Percentiles rank a stretch among this genome's conserved stretches.
Conservation (phyloP, 2,888 invertebrate genomes). For the Crioceris asparagi region DNA sequence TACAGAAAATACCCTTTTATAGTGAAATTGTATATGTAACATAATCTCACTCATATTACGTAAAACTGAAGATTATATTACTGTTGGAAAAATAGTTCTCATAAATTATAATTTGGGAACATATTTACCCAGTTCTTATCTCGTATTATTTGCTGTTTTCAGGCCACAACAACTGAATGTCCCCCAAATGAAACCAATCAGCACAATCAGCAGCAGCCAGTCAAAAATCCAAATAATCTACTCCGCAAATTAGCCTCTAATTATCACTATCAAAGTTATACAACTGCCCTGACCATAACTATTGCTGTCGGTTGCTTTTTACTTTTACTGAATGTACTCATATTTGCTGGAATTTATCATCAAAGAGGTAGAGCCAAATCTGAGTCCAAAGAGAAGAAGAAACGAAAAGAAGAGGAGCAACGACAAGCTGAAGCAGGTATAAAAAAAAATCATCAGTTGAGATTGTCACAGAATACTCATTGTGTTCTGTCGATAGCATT, state of each 20-base stretch:
- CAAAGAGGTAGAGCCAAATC: slow-evolving; percentile 58
- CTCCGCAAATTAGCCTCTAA: slow-evolving; percentile 67
- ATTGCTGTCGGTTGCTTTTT: slow-evolving; percentile 79
- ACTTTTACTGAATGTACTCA: slow-evolving; percentile 68
- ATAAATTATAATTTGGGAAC: too few relatives aligned
- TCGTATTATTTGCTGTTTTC: slow-evolving; percentile 4
- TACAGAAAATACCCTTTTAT: too few relatives aligned
- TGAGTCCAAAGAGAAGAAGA: slow-evolving; percentile 50
- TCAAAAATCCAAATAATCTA: slow-evolving; percentile 46
- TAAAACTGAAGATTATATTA: too few relatives aligned
- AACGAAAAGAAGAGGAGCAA: slow-evolving; percentile 59
- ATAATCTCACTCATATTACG: too few relatives aligned
- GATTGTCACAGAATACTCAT: too few relatives aligned
- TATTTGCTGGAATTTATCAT: slow-evolving; percentile 82
- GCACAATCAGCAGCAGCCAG: slow-evolving; percentile 34
- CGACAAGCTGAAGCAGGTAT: slow-evolving; percentile 53
- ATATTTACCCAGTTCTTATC: too few relatives aligned
- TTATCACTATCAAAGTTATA: slow-evolving; percentile 81
- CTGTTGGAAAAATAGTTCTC: too few relatives aligned
- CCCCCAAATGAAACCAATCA: slow-evolving; percentile 57
- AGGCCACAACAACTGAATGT: slow-evolving; percentile 58
- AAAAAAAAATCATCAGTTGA: too few relatives aligned
- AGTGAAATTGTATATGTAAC: too few relatives aligned
- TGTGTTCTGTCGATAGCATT: too few relatives aligned
- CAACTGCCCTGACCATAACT: slow-evolving; percentile 78